Evolutionary conservation across 2,797 vertebrate species (phyloP).

Genomic region (Serranus cabrilla): DNA sequence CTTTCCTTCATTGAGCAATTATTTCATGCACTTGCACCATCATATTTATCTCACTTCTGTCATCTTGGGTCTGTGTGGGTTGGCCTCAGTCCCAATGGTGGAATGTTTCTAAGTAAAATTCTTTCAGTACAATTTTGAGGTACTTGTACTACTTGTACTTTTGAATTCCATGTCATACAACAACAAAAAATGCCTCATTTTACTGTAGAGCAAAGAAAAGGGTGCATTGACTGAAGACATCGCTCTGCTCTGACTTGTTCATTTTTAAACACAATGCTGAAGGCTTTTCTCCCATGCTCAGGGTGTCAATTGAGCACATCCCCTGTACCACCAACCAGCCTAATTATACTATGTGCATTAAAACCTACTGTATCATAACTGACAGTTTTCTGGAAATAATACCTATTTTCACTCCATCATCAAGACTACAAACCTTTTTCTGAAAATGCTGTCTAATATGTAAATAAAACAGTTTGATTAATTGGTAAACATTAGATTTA

Average conservation of each 20-base stretch:
- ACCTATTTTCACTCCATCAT: not conserved
- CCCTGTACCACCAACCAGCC: not conserved
- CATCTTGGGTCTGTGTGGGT: slow-evolving; percentile 11
- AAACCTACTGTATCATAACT: not conserved
- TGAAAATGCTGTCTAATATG: too few relatives aligned
- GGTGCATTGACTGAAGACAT: slow-evolving; percentile 16
- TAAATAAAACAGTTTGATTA: too few relatives aligned
- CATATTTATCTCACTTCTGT: slow-evolving; percentile 12
- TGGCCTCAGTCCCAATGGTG: too few relatives aligned
- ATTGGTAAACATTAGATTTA: too few relatives aligned
- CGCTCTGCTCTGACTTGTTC: slow-evolving; percentile 30
- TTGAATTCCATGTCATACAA: not conserved
- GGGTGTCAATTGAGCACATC: slow-evolving; percentile 9
- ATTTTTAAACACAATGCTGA: slow-evolving; percentile 39
- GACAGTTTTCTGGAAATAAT: slow-evolving; percentile 1
- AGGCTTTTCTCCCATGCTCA: slow-evolving; percentile 18
- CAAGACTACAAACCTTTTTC: not conserved
- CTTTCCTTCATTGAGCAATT: slow-evolving; percentile 14
- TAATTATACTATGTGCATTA: slow-evolving; percentile 2
- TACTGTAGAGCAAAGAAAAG: not conserved
- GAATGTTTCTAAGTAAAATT: too few relatives aligned
- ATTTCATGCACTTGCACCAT: slow-evolving; percentile 30
- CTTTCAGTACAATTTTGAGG: too few relatives aligned
- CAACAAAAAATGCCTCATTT: slow-evolving; percentile 10
- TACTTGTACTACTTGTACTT: too few relatives aligned